Base-by-base conservation (phyloP, 1,140 invertebrate genomes). In the Lasaia peninsularis region DNA sequence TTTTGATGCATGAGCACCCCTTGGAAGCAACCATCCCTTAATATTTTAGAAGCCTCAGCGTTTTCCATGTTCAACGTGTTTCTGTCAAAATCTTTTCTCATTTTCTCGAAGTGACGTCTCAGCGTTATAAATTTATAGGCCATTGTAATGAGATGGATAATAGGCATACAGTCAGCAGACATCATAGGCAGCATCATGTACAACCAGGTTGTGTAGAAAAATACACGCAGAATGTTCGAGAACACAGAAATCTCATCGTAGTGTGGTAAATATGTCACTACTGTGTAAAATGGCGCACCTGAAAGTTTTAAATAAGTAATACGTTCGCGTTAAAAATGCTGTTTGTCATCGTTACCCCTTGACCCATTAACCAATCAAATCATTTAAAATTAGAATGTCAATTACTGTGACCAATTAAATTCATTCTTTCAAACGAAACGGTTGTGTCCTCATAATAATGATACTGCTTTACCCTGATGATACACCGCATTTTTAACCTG, bases 111-210 rank as follows among this genome's bases (percentile, higher is more conserved):
- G 59, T 84, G 65, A 37, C 68, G 69, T 51, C 79, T 67, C 8
- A 87, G 58, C 0, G 80, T 82, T 1, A 76, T 72, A 62, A 83
- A 85, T 52, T 85, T 87, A 50, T 73, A 75, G 1, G 81, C 60
- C 60, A 85, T 72, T 6, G 54, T 69, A n/a, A 88, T 83, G n/a
- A 88, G 75, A 58, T 86, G 80, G 9, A 78, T 69, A 28, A 86
- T 86, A 0, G 85, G 85, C 76, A 83, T 72, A 51, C 80, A 84
- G 59, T 88, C 85, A 9, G 75, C 72, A n/a, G 79, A 73, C 68
- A 88, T 86, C 82, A 88, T 87, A 0, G 84, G 84, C 9, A 85
- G 51, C 85, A 88, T 88, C 80, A 88, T 84, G 52, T 83, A 84
- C 10, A 83, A 37, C 80, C 82, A 87, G 0, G 75, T 88, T 11